Evolutionary conservation across 2,888 invertebrate species (phyloP), one percentile per base, ranked within the genome.

Genomic region (Linhomoeus sp.): DNA sequence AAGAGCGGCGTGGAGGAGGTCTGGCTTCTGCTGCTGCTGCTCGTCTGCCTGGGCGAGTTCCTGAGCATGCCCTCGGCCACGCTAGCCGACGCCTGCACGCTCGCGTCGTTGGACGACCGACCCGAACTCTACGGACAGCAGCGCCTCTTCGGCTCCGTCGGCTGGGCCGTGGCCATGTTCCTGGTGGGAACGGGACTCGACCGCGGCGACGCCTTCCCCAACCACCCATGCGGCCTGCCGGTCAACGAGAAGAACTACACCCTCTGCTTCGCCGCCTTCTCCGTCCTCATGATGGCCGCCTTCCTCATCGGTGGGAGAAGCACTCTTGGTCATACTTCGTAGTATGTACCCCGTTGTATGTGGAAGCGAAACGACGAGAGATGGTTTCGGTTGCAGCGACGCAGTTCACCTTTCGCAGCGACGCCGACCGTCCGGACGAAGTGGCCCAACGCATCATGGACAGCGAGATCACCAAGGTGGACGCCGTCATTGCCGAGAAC

Each of bases 81-180:
- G 0, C 72, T 94, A 45, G 92, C 90, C 1, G 87, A 87, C 67
- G 82, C 41, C 3, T 41, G 29, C 24, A 41, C 41, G 22, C 7
- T 25, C 7, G n/a, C 7, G 7, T 41, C 22, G 14, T 25, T 41
- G 1, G 53, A 56, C 9, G 62, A 63, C 37, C 52, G 51, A 14
- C 58, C 59, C 5, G 54, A 58, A 36, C 45, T 53, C 49, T 70
- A 94, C 66, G 92, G 92, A 0, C 82, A 87, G 61, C 94, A 94
- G 70, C 77, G 94, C 56, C 90, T 97, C 86, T 94, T n/a, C 23
- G 90, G 90, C 1, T 90, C 88, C 20, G 72, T 92, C 48, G 94
- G 94, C 41, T 97, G 94, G 94, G 94, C 88, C 26, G 72, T 94
- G 56, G 83, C 94, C 41, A 97, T 97, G 94, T 94, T 97, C 70